Percentiles rank a stretch among this genome's conserved stretches.
Conservation (phyloP, 2,797 vertebrate genomes). For the Enteromius unitaeniatus region DNA sequence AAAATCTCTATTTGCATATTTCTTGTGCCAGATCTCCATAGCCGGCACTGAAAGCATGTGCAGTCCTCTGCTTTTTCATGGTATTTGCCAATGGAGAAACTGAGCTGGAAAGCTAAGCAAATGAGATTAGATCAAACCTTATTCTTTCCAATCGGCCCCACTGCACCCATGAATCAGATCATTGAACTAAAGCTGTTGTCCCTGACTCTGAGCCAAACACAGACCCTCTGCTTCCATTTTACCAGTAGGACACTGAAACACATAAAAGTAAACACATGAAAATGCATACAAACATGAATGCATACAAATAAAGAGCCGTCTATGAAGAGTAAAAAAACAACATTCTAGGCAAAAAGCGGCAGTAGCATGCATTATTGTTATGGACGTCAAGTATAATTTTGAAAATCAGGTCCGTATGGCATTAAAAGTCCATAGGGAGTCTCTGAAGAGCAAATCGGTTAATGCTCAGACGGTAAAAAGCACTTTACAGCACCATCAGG, state of each 20-base stretch:
- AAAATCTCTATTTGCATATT: slow-evolving; percentile 49
- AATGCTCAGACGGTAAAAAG: background rate
- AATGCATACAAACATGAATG: slow-evolving; percentile 35
- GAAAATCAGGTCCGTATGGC: background rate
- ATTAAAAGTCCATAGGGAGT: slow-evolving; percentile 28
- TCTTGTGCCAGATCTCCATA: slow-evolving; percentile 25
- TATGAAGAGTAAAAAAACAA: background rate
- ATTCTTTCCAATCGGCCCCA: slow-evolving; percentile 37
- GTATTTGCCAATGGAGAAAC: slow-evolving; percentile 68
- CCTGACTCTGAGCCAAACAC: slow-evolving; percentile 43
- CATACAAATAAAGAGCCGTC: slow-evolving; percentile 5
- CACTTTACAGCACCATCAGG: slow-evolving; percentile 21
- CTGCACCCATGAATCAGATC: slow-evolving; percentile 44
- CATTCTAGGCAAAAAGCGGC: slow-evolving; percentile 9
- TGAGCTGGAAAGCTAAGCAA: slow-evolving; percentile 68
- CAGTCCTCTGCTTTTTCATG: slow-evolving; percentile 58
- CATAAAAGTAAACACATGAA: slow-evolving; percentile 31
- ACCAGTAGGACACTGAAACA: slow-evolving; percentile 26
- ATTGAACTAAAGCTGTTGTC: slow-evolving; percentile 49
- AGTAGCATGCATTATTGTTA: background rate
- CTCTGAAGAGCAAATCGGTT: background rate
- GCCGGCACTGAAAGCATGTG: slow-evolving; percentile 58
- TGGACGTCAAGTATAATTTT: slow-evolving; percentile 27
- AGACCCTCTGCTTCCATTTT: slow-evolving; percentile 44
- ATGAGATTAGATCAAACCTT: slow-evolving; percentile 63